Evolutionary conservation across 1,140 invertebrate species (phyloP), one percentile per base, ranked within the genome.

Genomic region (Camponotus pennsylvanicus): DNA sequence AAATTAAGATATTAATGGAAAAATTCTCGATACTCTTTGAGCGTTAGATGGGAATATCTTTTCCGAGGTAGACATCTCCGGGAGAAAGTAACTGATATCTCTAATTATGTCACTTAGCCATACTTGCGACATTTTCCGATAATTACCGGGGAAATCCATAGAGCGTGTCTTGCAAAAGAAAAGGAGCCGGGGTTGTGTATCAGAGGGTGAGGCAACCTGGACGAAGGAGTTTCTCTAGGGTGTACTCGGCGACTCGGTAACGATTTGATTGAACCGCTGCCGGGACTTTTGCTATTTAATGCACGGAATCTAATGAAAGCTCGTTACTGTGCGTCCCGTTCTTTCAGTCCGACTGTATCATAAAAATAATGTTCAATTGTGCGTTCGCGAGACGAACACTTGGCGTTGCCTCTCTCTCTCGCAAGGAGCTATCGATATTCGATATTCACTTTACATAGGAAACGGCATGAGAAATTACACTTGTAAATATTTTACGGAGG

Each of bases 21-120:
- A 45, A 45, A 34, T 21, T 49, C 21, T 49, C n/a, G 40, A 45
- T 63, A 70, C n/a, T 63, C 42, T 27, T 27, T 27, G 9, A 69
- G 34, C 18, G 15, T 61, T 42, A 13, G 37, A 37, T 40, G 42
- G n/a, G 32, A 70, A 37, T 83, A 83, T 37, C 15, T 18, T 75
- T 61, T 34, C 27, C 13, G 69, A 37, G 32, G 57, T 49, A 55
- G 37, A 15, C 69, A 18, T 27, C 15, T 37, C 13, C 64, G 13
- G 42, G 45, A 63, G 63, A 73, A 83, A 83, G 79, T 83, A 73
- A 40, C 55, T 11, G 69, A 83, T 83, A 75, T 21, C 57, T 73
- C 21, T 83, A 83, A 83, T 83, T 83, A 83, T 83, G 79, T 83
- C 79, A 75, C 69, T 83, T 83, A 83, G 59, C 55, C 79, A 27